Evolutionary conservation across 2,113 vertebrate species (phyloP).

Genomic region (Nannospalax galili): DNA sequence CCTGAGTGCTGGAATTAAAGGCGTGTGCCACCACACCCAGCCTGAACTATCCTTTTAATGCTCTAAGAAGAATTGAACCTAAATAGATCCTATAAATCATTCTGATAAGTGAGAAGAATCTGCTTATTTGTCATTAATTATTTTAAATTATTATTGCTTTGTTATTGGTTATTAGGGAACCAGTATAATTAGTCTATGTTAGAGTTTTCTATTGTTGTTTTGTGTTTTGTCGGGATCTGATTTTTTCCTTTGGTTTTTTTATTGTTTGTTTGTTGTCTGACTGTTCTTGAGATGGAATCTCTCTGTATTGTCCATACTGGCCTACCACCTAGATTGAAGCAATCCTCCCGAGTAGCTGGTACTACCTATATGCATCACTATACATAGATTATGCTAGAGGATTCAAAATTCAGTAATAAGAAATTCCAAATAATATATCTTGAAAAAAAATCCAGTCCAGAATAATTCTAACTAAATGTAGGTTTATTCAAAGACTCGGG

Average conservation of each 20-base stretch:
- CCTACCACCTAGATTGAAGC: no score
- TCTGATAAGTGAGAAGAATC: not conserved
- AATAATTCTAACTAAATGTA: constrained; percentile 6
- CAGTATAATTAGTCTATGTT: not conserved
- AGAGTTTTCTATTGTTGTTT: not conserved
- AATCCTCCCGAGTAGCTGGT: no score
- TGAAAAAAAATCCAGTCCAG: constrained; percentile 34
- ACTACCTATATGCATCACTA: no score
- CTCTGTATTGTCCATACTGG: not conserved
- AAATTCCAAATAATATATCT: constrained; percentile 50
- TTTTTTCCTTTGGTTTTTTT: no score
- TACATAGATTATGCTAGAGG: not conserved
- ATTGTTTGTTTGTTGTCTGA: no score
- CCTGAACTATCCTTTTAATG: no score
- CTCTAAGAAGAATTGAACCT: not conserved
- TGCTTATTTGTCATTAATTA: constrained; percentile 34
- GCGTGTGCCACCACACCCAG: no score
- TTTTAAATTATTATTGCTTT: not conserved
- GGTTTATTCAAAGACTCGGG: not conserved
- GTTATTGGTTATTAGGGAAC: not conserved
- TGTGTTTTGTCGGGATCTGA: no score
- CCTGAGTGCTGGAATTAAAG: no score
- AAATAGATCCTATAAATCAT: not conserved
- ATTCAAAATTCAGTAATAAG: constrained; percentile 35
- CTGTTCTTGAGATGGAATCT: not conserved